Evolutionary conservation across 2,797 vertebrate genomes (phyloP).

Genomic region (Petrocephalus schoutedeni): DNA sequence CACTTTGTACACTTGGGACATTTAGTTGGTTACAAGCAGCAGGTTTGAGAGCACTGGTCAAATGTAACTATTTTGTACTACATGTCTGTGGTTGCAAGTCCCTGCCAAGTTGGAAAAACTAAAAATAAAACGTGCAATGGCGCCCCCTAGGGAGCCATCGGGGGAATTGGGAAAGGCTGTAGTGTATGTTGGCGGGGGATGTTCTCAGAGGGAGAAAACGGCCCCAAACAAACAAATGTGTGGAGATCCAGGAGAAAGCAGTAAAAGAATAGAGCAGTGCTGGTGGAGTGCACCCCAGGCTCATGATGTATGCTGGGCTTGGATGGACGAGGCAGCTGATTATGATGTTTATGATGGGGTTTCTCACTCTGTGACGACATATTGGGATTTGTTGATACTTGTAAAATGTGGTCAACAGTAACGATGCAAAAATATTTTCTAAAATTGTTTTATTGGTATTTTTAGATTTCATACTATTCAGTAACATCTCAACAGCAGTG

Average conservation of each 20-base stretch:
- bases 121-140: background rate
- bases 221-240: background rate
- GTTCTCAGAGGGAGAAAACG: background rate
- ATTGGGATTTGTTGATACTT: background rate
- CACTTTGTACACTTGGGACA: background rate
- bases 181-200: background rate
- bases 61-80: conserved; percentile 5
- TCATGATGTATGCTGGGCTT: background rate
- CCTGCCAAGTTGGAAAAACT: background rate
- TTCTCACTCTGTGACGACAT: background rate
- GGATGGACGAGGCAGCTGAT: too few species aligned
- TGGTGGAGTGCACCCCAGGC: background rate
- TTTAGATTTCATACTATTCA: background rate
- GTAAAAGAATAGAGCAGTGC: background rate
- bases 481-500: background rate
- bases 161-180: background rate
- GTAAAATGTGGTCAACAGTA: background rate
- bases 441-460: background rate
- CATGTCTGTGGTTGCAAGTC: background rate
- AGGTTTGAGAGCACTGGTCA: background rate
- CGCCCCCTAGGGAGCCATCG: background rate
- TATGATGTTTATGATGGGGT: background rate
- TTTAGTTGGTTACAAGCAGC: background rate
- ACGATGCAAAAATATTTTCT: background rate
- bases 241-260: background rate